These are phyloP conservation scores for Vanessa atalanta DNA, from an alignment of 1,140 invertebrate genomes.

Conservation along the genomic window DNA sequence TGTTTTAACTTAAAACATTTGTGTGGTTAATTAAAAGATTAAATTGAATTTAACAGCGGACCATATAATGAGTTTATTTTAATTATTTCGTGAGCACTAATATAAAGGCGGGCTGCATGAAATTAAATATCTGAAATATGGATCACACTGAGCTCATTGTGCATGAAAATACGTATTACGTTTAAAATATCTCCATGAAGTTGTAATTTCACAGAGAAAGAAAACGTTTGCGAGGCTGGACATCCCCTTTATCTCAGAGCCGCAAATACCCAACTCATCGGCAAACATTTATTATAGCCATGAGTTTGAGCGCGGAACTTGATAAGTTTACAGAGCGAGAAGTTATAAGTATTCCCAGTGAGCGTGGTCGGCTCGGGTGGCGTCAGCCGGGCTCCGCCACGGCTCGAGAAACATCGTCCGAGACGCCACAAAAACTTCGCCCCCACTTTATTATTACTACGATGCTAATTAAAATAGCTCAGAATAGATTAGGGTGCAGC, in stretches of 20 bases:
- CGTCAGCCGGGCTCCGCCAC: constrained; percentile 48
- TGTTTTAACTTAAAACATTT: neutral
- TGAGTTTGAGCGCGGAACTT: constrained; percentile 60
- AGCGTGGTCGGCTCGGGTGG: constrained; percentile 35
- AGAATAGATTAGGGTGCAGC: constrained; percentile 74
- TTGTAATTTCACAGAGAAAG: constrained; percentile 20
- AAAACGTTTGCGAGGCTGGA: constrained; percentile 11
- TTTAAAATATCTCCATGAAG: constrained; percentile 9
- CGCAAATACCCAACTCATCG: constrained; percentile 48
- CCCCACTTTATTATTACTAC: constrained; percentile 70
- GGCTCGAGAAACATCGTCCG: constrained; percentile 57
- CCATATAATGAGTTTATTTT: constrained; percentile 9
- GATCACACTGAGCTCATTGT: constrained; percentile 12
- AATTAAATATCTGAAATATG: constrained; percentile 29
- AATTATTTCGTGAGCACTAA: constrained; percentile 7
- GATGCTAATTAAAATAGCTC: constrained; percentile 78
- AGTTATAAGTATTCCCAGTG: constrained; percentile 68
- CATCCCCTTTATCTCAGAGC: constrained; percentile 29
- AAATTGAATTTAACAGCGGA: constrained; percentile 9
- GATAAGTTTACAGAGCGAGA: constrained; percentile 65
- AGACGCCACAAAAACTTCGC: constrained; percentile 72
- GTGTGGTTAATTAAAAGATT: constrained; percentile 13
- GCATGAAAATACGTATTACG: constrained; percentile 10
- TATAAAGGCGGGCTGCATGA: constrained; percentile 7
- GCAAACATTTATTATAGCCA: constrained; percentile 59